Evolutionary conservation across 2,888 invertebrate species (phyloP).

Genomic region (Phyllotreta cruciferae): DNA sequence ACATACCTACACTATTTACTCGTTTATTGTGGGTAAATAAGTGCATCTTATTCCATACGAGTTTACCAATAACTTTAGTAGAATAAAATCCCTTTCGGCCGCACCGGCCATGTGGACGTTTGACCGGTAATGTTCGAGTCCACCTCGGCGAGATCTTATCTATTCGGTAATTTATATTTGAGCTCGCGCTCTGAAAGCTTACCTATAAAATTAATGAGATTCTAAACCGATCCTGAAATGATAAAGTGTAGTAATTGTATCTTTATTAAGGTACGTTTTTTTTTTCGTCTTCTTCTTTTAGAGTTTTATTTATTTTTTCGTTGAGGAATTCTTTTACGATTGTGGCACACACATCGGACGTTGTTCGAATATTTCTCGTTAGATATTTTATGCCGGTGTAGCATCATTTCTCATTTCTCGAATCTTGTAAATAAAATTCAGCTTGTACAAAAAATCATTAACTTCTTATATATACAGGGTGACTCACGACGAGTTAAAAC

Average conservation of each 20-base stretch:
- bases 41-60: no score
- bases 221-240: constrained; percentile 56
- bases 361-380: constrained; percentile 42
- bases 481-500: no score
- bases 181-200: constrained; percentile 55
- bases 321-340: constrained; percentile 42
- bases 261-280: constrained; percentile 53
- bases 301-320: constrained; percentile 38
- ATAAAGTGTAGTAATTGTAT: constrained; percentile 57
- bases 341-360: constrained; percentile 37
- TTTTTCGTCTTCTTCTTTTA: no score
- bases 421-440: no score
- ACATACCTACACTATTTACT: no score
- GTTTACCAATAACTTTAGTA: no score
- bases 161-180: constrained; percentile 46
- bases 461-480: not conserved
- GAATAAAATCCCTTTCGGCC: not conserved
- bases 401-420: constrained; percentile 37
- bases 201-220: constrained; percentile 57
- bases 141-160: constrained; percentile 44
- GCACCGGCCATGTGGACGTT: constrained; percentile 12
- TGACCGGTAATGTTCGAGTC: constrained; percentile 25
- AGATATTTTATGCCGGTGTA: constrained; percentile 39
- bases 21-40: no score
- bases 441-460: no score